Conservation (phyloP, 2,113 vertebrate genomes). For the Notiomystis cincta region DNA sequence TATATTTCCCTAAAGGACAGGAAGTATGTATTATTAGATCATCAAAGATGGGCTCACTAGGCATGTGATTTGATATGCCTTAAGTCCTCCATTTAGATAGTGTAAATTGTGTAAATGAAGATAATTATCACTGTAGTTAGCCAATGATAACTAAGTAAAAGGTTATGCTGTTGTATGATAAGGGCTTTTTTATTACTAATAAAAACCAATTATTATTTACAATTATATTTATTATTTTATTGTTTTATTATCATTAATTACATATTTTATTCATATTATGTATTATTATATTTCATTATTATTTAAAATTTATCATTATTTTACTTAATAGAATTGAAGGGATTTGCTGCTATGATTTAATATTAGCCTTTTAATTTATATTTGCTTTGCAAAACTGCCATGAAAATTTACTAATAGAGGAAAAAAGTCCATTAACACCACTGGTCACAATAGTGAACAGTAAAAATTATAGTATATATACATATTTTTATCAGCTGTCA, state of each 20-base stretch:
- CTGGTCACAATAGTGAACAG: neutral
- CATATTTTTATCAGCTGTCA: neutral
- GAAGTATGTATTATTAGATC: neutral
- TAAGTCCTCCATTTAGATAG: neutral
- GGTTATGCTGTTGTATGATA: neutral
- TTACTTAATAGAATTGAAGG: neutral
- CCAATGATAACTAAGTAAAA: neutral
- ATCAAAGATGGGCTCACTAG: neutral
- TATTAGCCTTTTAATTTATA: neutral
- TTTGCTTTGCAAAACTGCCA: neutral
- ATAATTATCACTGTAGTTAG: neutral
- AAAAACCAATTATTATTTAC: neutral
- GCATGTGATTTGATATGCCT: neutral
- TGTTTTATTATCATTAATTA: neutral
- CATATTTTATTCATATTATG: neutral
- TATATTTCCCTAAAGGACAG: neutral
- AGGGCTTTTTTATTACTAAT: neutral
- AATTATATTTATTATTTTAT: neutral
- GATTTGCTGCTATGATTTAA: neutral
- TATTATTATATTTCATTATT: neutral
- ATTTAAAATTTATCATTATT: neutral
- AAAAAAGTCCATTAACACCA: neutral
- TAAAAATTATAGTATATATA: neutral
- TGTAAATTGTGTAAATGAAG: neutral
- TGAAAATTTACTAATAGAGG: neutral